Percentiles rank a stretch among this genome's conserved stretches.
These are phyloP conservation scores for Liasis olivaceus DNA, from an alignment of 2,797 vertebrate genomes.

Conservation along the genomic window DNA sequence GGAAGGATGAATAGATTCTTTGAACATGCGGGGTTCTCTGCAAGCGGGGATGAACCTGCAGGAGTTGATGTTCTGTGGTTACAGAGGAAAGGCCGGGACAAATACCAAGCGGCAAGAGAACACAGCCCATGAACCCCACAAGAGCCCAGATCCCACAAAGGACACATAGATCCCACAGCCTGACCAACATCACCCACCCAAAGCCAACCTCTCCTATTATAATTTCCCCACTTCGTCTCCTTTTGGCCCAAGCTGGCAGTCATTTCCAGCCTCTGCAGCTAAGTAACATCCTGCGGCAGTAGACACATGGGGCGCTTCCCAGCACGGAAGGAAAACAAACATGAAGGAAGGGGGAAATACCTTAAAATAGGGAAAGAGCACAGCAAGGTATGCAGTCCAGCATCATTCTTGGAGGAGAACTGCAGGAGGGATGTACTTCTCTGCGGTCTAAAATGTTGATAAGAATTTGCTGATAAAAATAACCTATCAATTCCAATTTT, in stretches of 20 bases:
- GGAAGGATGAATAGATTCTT: slow-evolving; percentile 24
- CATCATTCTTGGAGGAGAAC: too few species aligned
- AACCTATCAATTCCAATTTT: too few species aligned
- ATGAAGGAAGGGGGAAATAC: too few species aligned
- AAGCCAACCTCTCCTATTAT: neutral
- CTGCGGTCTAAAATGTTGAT: too few species aligned
- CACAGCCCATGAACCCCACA: neutral
- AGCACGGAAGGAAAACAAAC: too few species aligned
- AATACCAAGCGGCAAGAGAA: neutral
- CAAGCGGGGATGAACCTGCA: neutral
- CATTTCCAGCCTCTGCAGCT: too few species aligned
- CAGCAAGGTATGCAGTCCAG: too few species aligned
- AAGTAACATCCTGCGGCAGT: too few species aligned
- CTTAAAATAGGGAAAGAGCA: neutral
- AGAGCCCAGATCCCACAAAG: neutral
- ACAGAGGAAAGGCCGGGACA: neutral
- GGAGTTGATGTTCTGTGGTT: neutral
- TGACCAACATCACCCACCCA: neutral
- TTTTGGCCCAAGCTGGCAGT: neutral
- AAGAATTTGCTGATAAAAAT: too few species aligned
- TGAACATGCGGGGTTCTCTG: neutral
- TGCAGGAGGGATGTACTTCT: too few species aligned
- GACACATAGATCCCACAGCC: neutral
- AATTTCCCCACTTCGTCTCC: too few species aligned
- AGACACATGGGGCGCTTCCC: too few species aligned